Percentiles rank a stretch among this genome's conserved stretches.
Conservation (phyloP, 2,888 invertebrate genomes). For the Volucella bombylans region DNA sequence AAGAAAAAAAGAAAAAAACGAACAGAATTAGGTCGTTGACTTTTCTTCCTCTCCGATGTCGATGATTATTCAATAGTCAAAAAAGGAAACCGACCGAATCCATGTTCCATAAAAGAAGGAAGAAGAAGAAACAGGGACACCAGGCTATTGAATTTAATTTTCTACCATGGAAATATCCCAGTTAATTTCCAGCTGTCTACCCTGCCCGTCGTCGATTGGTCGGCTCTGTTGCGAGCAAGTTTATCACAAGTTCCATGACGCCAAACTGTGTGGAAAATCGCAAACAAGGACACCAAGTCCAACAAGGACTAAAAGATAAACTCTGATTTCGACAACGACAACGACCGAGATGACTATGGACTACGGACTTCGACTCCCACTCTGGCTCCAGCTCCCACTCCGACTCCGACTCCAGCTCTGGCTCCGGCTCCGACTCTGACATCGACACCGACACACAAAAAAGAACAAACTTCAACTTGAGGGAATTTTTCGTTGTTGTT, state of each 20-base stretch:
- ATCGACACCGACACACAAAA: background rate
- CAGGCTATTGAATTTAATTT: conserved; percentile 57
- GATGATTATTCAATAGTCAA: conserved; percentile 55
- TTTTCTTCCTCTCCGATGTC: conserved; percentile 41
- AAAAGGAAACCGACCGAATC: conserved; percentile 22
- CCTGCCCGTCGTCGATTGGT: background rate
- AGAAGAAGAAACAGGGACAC: background rate
- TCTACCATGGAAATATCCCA: conserved; percentile 55
- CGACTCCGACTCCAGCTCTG: no score
- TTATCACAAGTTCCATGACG: conserved; percentile 60
- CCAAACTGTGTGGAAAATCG: conserved; percentile 60
- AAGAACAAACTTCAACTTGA: conserved; percentile 35
- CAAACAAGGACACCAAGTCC: conserved; percentile 41
- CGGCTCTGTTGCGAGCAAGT: conserved; percentile 25
- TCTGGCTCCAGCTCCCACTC: no score
- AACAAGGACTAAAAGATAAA: conserved; percentile 51
- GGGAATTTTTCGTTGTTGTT: background rate
- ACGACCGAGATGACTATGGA: no score
- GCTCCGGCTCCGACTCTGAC: no score
- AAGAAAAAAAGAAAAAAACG: background rate
- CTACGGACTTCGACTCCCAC: no score
- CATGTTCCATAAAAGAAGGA: conserved; percentile 35
- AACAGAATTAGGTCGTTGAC: conserved; percentile 57
- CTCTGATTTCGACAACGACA: background rate
- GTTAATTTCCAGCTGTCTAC: conserved; percentile 46